Base-by-base conservation (phyloP, 2,113 vertebrate species). In the Heterochromis multidens region DNA sequence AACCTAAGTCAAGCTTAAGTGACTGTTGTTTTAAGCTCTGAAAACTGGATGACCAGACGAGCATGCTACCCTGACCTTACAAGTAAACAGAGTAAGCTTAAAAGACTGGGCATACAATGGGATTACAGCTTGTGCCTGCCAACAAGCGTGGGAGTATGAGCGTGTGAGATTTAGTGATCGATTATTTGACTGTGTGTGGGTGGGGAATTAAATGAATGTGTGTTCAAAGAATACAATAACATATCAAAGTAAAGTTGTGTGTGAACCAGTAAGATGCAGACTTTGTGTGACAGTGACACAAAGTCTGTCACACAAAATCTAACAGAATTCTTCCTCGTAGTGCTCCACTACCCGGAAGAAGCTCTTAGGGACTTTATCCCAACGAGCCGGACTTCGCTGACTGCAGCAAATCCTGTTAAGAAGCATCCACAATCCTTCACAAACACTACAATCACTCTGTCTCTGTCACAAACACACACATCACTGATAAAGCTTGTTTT, bases 371-470 rank as follows among this genome's bases (percentile, higher is more conserved):
- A 82, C 72, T 92, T 94, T 87, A 94, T 92, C 86, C 91, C 9
- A 1, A 70, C 9, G 37, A 94, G 87, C 91, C 7, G 2, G 79
- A 88, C 88, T 74, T 14, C 2, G 61, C 90, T 91, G 90, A 93
- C 87, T 13, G 70, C 72, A 83, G 82, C 91, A 92, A 95, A 96
- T 95, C 93, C 92, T 78, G 80, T 93, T 95, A 94, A 91, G 83
- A 89, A 80, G 70, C 52, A 31, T 92, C 78, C 29, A 25, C 87
- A 82, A 83, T 83, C 80, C 78, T 78, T 80, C 25, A 74, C 57
- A 61, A 77, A 79, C 17, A 60, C 57, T 81, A 52, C 21, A 54
- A 57, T 58, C 80, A 72, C 43, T 23, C 25, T 10, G 17, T 60
- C 62, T 67, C 23, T 31, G 40, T 60, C 33, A 52, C 37, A 84